phyloP scores from a whole-genome alignment of 53 echinoderm and acorn worm species.

The Echinometra lucunter region DNA sequence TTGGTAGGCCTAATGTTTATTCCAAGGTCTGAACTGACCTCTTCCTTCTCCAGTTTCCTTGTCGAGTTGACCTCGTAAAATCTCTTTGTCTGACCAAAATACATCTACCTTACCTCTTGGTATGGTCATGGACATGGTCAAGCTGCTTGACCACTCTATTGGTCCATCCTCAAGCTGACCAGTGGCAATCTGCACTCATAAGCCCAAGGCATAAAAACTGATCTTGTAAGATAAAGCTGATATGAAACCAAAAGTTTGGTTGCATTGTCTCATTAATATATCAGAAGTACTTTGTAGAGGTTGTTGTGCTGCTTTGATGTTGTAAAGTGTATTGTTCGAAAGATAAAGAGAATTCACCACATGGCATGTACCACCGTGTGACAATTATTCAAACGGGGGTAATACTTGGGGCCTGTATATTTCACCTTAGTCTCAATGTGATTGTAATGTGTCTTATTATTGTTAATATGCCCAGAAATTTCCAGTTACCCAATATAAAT shows the following conservation, averaged over 20 bases:
- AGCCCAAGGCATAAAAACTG: neutral
- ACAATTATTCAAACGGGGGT: no score
- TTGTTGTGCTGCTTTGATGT: neutral
- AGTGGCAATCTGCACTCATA: neutral
- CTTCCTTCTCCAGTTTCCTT: conserved; percentile 28
- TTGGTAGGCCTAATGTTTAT: neutral
- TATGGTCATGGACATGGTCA: conserved; percentile 4
- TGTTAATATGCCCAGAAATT: no score
- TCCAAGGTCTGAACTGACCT: conserved; percentile 42
- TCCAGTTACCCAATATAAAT: no score
- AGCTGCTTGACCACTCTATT: neutral
- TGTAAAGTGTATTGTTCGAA: neutral
- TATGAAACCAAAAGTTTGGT: conserved; percentile 12
- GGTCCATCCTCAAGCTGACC: neutral
- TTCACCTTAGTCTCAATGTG: no score
- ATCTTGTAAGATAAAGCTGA: neutral
- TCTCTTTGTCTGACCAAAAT: conserved; percentile 15
- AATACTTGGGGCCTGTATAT: no score
- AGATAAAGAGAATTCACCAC: neutral
- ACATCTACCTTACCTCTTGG: neutral
- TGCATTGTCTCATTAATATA: neutral
- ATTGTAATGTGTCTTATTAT: no score
- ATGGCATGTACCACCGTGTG: neutral
- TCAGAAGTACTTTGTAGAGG: neutral
- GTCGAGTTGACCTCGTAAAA: conserved; percentile 27